Percentiles rank a stretch among this genome's conserved stretches.
Conservation (phyloP, 2,113 vertebrate genomes). For the Eurypyga helias region DNA sequence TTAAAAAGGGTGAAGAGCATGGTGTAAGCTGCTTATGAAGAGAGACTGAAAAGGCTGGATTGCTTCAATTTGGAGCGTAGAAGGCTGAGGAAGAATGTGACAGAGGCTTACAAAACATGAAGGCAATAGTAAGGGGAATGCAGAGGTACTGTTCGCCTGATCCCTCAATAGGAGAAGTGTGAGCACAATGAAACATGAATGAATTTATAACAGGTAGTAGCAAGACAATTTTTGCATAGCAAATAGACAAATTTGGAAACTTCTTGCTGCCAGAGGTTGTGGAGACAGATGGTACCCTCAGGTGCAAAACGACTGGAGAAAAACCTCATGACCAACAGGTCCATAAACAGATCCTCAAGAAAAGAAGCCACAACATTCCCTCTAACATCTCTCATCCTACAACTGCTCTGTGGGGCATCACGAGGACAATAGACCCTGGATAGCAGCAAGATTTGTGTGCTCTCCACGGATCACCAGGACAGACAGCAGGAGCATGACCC, state of each 20-base stretch:
- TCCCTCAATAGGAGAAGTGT: background rate
- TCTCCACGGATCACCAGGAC: background rate
- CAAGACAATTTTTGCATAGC: background rate
- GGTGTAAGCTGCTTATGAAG: background rate
- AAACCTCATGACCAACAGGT: background rate
- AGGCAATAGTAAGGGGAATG: background rate
- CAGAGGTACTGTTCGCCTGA: background rate
- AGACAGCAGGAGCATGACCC: accelerated
- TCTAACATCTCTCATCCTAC: background rate
- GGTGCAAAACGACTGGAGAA: background rate
- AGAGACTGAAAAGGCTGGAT: background rate
- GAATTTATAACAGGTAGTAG: background rate
- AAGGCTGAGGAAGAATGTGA: background rate
- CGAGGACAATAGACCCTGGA: accelerated
- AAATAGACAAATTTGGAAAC: background rate
- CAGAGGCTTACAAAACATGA: background rate
- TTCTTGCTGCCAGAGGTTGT: background rate
- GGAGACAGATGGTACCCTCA: background rate
- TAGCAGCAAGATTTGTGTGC: background rate
- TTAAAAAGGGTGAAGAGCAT: background rate
- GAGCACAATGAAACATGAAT: background rate
- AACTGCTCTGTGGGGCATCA: background rate
- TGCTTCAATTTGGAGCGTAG: accelerated
- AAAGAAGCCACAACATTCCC: background rate
- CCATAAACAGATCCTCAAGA: background rate